These are phyloP conservation scores for Eristalinus aeneus DNA, from an alignment of 2,888 invertebrate species.

Conservation along the genomic window DNA sequence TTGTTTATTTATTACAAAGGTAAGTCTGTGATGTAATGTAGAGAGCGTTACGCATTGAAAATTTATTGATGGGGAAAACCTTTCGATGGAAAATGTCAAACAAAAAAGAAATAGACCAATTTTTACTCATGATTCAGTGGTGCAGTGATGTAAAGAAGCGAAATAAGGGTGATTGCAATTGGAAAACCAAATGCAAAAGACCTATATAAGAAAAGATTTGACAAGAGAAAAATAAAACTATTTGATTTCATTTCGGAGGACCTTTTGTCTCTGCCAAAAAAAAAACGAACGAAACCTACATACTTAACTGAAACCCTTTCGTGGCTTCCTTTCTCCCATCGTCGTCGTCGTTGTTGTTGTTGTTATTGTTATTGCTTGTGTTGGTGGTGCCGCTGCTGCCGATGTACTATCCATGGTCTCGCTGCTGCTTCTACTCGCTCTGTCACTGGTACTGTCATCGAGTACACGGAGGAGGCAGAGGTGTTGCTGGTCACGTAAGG, in stretches of 20 bases:
- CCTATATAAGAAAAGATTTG: not conserved
- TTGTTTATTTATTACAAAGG: slow-evolving; percentile 69
- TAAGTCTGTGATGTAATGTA: slow-evolving; percentile 69
- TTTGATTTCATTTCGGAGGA: slow-evolving; percentile 48
- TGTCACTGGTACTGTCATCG: slow-evolving; percentile 19
- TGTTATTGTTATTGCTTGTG: slow-evolving; percentile 18
- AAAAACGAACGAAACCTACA: not conserved
- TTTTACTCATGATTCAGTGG: slow-evolving; percentile 69
- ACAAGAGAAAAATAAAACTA: not conserved
- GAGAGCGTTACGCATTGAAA: slow-evolving; percentile 42
- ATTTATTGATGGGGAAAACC: slow-evolving; percentile 63
- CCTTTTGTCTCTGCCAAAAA: slow-evolving; percentile 33
- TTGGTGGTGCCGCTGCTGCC: slow-evolving; percentile 21
- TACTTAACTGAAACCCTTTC: slow-evolving; percentile 24
- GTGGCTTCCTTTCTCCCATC: slow-evolving; percentile 33
- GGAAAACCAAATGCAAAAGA: not conserved
- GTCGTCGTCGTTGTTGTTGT: slow-evolving; percentile 24
- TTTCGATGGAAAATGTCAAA: slow-evolving; percentile 71
- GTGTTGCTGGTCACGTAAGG: slow-evolving; percentile 66
- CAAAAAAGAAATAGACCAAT: slow-evolving; percentile 15
- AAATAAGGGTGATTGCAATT: slow-evolving; percentile 20
- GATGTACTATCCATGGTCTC: slow-evolving; percentile 11
- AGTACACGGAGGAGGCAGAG: slow-evolving; percentile 27
- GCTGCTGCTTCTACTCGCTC: slow-evolving; percentile 27
- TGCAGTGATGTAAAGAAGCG: slow-evolving; percentile 71